Evolutionary conservation across 2,888 invertebrate genomes (phyloP).

Genomic region (Arenicola marina): DNA sequence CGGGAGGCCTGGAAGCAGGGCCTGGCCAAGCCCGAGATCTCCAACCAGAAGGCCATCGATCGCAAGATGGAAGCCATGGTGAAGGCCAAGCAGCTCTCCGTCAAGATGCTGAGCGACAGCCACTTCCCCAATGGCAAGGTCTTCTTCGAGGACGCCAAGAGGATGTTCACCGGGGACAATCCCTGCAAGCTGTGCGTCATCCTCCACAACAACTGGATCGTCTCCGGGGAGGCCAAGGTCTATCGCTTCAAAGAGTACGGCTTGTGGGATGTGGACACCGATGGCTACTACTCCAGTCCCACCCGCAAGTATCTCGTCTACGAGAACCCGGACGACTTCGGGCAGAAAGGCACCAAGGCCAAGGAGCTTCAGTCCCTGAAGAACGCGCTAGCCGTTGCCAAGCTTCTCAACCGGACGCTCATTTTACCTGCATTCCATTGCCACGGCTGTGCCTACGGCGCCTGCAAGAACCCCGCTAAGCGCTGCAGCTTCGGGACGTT

Average conservation of each 20-base stretch:
- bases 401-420: conserved; percentile 10
- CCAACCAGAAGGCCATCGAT: conserved; percentile 23
- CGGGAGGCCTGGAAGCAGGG: conserved; percentile 3
- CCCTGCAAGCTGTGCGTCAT: conserved; percentile 13
- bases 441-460: conserved; percentile 96
- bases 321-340: conserved; percentile 5
- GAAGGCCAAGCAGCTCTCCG: background rate
- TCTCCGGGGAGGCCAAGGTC: conserved; percentile 6
- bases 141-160: conserved; percentile 10
- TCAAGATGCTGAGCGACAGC: background rate
- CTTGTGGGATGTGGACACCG: conserved; percentile 13
- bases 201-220: conserved; percentile 24
- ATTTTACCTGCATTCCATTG: conserved; percentile 13
- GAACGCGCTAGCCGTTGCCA: conserved; percentile 12
- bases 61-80: conserved; percentile 14
- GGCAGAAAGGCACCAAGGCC: background rate
- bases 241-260: conserved; percentile 19
- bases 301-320: conserved; percentile 9
- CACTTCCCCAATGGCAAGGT: conserved; percentile 8
- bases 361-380: conserved; percentile 6
- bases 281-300: conserved; percentile 11
- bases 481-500: background rate
- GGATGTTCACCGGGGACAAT: conserved; percentile 17
- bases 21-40: background rate
- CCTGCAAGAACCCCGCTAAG: background rate